phyloP scores from a whole-genome alignment of 2,113 vertebrate genomes.

The Vidua macroura region DNA sequence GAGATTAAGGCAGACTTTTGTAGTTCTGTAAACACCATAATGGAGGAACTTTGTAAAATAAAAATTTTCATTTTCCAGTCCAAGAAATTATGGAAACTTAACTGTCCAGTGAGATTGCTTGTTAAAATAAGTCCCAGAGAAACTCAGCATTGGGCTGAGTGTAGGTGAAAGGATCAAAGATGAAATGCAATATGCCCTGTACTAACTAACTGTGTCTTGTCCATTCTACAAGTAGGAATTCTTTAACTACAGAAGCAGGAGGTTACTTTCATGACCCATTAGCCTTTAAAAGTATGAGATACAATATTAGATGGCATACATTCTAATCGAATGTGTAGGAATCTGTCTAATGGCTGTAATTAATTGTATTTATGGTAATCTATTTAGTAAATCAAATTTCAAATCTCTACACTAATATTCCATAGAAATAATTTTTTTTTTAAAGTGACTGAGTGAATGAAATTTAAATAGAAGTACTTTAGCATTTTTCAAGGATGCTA shows the following conservation, averaged over 20 bases:
- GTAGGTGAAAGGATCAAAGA: neutral
- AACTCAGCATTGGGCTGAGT: neutral
- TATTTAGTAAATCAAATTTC: neutral
- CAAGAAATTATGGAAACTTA: neutral
- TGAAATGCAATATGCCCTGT: neutral
- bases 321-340: neutral
- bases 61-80: neutral
- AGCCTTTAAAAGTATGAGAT: neutral
- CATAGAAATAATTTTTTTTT: neutral
- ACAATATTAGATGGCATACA: neutral
- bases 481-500: constrained; percentile 52
- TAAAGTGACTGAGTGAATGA: constrained; percentile 19
- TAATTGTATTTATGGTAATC: neutral
- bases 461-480: constrained; percentile 55
- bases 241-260: neutral
- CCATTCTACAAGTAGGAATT: neutral
- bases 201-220: neutral
- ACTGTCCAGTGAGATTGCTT: neutral
- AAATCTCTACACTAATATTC: neutral
- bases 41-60: neutral
- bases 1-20: neutral
- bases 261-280: neutral
- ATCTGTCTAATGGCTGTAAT: neutral
- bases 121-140: neutral
- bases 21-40: neutral